Base-by-base conservation (phyloP, 2,888 invertebrate species). In the Ennomos fuscantarius region DNA sequence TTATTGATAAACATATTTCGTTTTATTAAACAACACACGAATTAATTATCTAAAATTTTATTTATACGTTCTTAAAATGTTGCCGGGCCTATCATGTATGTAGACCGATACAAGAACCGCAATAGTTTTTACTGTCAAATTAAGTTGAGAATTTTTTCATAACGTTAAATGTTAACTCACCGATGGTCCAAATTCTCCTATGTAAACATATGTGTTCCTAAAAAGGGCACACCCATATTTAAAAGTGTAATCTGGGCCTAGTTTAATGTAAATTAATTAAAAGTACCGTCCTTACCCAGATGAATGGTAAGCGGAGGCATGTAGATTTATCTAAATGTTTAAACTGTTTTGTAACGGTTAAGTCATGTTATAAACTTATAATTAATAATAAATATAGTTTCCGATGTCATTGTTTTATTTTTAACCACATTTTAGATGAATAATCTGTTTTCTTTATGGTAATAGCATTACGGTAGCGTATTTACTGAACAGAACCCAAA, bases 311-410 rank as follows among this genome's bases (percentile, higher is more conserved):
- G 87, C 60, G 85, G 84, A 87, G 86, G 85, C 79, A 70, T 73
- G 79, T 88, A 89, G 83, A 74, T 84, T 80, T 86, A 87, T 82
- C 82, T 85, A 81, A 87, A 86, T 82, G 83, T 87, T 88, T 89
- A 86, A 82, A 89, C 84, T 90, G 87, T 91, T 90, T 90, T 89
- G 79, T 90, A 89, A 90, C 88, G 77, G 87, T 82, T 89, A 90
- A 91, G 91, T 91, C 89, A 90, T 91, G 89, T 91, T 91, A 87
- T 87, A 85, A 86, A 90, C 88, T 87, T 90, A 90, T 86, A 79
- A 89, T 86, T 88, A 89, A 89, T 87, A 89, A 85, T 88, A 90
- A 89, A 88, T 90, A 87, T 90, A 90, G 89, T 90, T 91, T 91
- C 89, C 80, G 82, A 88, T 11, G 31, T 51, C 8, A 34, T 72